Conservation (phyloP, 1,140 invertebrate species). For the Eurosta solidaginis region DNA sequence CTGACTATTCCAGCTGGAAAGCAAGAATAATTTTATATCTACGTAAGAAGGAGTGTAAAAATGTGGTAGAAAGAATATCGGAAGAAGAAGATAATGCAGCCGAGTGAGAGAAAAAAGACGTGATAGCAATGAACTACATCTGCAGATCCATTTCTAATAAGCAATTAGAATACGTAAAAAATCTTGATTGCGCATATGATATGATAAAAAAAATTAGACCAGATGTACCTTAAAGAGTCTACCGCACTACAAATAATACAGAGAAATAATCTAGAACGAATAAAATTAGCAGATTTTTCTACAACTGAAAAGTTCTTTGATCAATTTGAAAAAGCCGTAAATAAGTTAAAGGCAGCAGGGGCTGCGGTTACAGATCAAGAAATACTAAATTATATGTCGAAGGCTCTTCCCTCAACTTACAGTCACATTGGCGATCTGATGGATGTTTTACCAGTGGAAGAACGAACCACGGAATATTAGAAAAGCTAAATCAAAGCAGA, state of each 20-base stretch:
- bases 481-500: not conserved
- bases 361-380: constrained; percentile 43
- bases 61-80: not conserved
- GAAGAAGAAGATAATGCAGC: constrained; percentile 23
- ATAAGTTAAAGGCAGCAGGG: constrained; percentile 46
- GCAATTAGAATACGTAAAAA: constrained; percentile 41
- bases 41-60: not conserved
- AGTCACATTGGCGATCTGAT: constrained; percentile 47
- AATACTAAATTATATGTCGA: constrained; percentile 47
- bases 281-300: constrained; percentile 41
- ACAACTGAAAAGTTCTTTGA: constrained; percentile 40
- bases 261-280: constrained; percentile 42
- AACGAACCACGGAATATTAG: not conserved
- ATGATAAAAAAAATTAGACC: constrained; percentile 47
- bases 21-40: no score
- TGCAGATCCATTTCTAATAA: constrained; percentile 42
- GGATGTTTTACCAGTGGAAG: not conserved
- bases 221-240: constrained; percentile 45
- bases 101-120: constrained; percentile 40
- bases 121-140: constrained; percentile 44
- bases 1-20: no score
- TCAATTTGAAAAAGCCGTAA: constrained; percentile 47
- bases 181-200: constrained; percentile 37
- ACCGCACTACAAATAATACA: constrained; percentile 46
- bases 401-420: constrained; percentile 38